These are phyloP conservation scores for Prietella phreatophila DNA, from an alignment of 2,113 vertebrate genomes.

Conservation along the genomic window DNA sequence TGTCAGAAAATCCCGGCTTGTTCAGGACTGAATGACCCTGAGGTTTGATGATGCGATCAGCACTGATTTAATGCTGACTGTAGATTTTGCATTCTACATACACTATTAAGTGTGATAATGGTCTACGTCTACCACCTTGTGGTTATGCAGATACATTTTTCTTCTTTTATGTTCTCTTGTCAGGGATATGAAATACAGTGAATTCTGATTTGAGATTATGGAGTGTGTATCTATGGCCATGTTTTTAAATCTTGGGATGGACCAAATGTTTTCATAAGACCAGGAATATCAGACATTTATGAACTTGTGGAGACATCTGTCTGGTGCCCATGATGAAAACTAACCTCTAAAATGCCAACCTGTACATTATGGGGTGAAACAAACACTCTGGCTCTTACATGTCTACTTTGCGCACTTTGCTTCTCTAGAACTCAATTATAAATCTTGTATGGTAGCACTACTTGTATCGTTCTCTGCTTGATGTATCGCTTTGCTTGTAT, in stretches of 20 bases:
- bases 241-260: neutral
- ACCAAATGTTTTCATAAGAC: neutral
- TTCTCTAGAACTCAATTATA: no score
- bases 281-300: neutral
- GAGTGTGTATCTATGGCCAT: neutral
- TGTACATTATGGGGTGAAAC: no score
- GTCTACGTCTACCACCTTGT: constrained; percentile 71
- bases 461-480: no score
- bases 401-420: no score
- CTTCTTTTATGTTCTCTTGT: neutral
- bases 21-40: constrained; percentile 3
- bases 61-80: constrained; percentile 15
- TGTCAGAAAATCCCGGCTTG: neutral
- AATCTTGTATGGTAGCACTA: no score
- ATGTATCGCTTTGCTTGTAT: no score
- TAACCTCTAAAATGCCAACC: no score
- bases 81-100: constrained; percentile 9
- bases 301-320: neutral
- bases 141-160: constrained; percentile 46
- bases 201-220: neutral
- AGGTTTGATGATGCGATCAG: neutral
- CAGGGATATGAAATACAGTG: neutral
- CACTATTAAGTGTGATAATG: neutral
- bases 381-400: no score
- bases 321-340: neutral